Base-by-base conservation (phyloP, 1,140 invertebrate species). In the Diorhabda elongata region DNA sequence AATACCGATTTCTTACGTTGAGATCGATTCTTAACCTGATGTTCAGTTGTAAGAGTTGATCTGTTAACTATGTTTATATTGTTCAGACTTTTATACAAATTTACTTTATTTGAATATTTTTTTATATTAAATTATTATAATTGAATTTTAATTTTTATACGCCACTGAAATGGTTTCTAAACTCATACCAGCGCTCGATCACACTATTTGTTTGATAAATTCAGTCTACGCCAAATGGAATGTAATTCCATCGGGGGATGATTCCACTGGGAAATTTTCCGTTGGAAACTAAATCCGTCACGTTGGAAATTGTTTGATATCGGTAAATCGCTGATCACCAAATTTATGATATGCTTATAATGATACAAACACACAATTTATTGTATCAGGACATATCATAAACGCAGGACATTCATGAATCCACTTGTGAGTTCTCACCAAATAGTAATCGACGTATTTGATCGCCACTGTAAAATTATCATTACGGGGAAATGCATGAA, bases 221-320 rank as follows among this genome's bases (percentile, higher is more conserved):
- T 71, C 67, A 62, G 69, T 66, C 64, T 47, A 52, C 61, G 63
- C 61, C 68, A 69, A 72, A 70, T 72, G 68, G 70, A 71, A 71
- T 72, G 70, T 69, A 71, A 73, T 75, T 72, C 71, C 72, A 67
- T 52, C 61, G 73, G 74, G 74, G 73, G 72, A 75, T 75, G 47
- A 73, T 75, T 72, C 71, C 74, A 67, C 57, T 64, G 74, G 74
- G 74, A 75, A 73, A 75, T 75, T 72, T 71, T 67, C 71, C 66
- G 74, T 69, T 61, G 70, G 69, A 52, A 72, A 75, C 70, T 60
- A 73, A 63, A 72, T 75, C 67, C 69, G 71, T 75, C 71, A 73
- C 71, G 69, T 56, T 73, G 57, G 70, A 71, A 75, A 75, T 75
- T 75, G 74, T 75, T 73, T 73, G 73, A 71, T 74, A 74, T 71